Percentiles rank a stretch among this genome's conserved stretches.
Conservation (phyloP, 35 echinoderm and acorn worm species). For the Patiria miniata region DNA sequence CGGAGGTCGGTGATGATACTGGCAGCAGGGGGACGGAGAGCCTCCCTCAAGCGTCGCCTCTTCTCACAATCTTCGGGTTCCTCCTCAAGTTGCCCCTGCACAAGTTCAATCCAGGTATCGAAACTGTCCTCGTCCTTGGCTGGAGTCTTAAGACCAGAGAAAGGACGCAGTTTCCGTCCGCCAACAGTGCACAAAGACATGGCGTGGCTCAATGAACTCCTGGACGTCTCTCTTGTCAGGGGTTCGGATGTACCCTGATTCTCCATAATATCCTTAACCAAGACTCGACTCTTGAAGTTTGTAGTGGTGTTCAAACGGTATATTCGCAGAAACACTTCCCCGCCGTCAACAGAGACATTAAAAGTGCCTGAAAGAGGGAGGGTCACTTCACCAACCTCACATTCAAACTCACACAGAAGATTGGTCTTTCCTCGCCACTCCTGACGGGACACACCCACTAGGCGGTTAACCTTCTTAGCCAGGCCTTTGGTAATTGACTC, state of each 20-base stretch:
- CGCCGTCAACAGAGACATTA: not conserved
- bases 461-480: not conserved
- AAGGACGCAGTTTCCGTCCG: conserved; percentile 12
- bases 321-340: not conserved
- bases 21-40: conserved; percentile 44
- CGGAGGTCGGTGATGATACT: conserved; percentile 43
- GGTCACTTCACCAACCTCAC: not conserved
- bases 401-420: conserved; percentile 24
- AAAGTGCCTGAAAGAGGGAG: not conserved
- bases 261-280: not conserved
- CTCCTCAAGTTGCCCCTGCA: conserved; percentile 22
- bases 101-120: conserved; percentile 30
- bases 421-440: not conserved
- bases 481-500: not conserved
- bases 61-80: conserved; percentile 18
- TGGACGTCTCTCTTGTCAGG: no score
- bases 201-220: not conserved
- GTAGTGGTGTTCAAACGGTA: not conserved
- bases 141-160: not conserved
- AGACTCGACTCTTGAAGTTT: not conserved
- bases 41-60: conserved; percentile 7
- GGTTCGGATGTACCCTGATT: not conserved
- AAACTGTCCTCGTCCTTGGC: conserved; percentile 36
- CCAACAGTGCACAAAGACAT: not conserved
- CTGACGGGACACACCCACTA: not conserved